Evolutionary conservation across 2,113 vertebrate genomes (phyloP).

Genomic region (Pelobates fuscus): DNA sequence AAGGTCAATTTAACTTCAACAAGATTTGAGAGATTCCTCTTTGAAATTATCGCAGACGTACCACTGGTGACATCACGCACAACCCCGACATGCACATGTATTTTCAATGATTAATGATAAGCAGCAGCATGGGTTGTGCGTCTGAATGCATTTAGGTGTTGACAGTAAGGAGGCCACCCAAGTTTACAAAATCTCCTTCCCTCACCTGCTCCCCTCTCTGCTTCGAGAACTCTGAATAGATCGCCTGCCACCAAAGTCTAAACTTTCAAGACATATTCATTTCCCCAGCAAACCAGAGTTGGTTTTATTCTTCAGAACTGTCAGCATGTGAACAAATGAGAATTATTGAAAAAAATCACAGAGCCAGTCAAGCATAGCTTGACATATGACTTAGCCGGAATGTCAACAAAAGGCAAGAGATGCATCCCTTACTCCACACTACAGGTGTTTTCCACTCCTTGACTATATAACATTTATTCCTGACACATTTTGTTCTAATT

Average conservation of each 20-base stretch:
- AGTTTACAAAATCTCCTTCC: constrained; percentile 15
- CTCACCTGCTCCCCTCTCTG: constrained; percentile 38
- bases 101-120: constrained; percentile 42
- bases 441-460: constrained; percentile 53
- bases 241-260: constrained; percentile 37
- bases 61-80: constrained; percentile 27
- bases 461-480: background rate
- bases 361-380: constrained; percentile 39
- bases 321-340: constrained; percentile 70
- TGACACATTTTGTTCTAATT: background rate
- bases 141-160: constrained; percentile 39
- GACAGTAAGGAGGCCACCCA: constrained; percentile 46
- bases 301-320: constrained; percentile 69
- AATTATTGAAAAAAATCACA: constrained; percentile 58
- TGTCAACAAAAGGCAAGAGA: constrained; percentile 59
- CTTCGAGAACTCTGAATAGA: constrained; percentile 49
- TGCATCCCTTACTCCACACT: constrained; percentile 38
- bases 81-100: background rate
- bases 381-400: constrained; percentile 56
- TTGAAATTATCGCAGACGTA: constrained; percentile 14
- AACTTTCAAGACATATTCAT: constrained; percentile 28
- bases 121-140: constrained; percentile 11
- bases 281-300: constrained; percentile 59
- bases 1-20: constrained; percentile 41
- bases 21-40: constrained; percentile 23